Percentiles rank a stretch among this genome's conserved stretches.
Evolutionary conservation across 2,888 invertebrate species (phyloP).

Genomic region (Nyleta sp.): DNA sequence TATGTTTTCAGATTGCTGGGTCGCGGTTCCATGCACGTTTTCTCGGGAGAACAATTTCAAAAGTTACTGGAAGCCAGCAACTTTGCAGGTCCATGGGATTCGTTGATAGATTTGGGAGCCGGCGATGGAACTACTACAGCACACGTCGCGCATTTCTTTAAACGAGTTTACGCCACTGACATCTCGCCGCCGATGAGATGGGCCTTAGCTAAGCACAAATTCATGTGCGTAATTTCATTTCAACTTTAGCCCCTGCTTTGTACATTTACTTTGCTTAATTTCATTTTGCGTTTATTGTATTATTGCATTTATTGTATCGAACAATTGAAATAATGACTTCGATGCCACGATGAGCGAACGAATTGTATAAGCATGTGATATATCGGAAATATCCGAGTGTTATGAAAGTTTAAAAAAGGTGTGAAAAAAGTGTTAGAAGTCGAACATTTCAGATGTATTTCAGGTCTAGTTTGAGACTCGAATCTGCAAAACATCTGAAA

Average conservation of each 20-base stretch:
- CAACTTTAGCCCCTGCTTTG: constrained; percentile 9
- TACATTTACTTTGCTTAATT: no score
- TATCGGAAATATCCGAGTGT: no score
- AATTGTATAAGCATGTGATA: no score
- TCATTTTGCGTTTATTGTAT: no score
- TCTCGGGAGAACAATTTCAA: constrained; percentile 92
- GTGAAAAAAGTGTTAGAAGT: no score
- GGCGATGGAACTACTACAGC: constrained; percentile 97
- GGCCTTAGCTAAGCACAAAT: constrained; percentile 89
- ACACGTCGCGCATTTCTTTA: constrained; percentile 89
- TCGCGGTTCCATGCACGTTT: constrained; percentile 98
- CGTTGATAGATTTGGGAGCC: constrained; percentile 94
- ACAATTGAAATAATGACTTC: no score
- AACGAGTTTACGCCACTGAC: constrained; percentile 93
- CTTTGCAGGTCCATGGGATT: constrained; percentile 81
- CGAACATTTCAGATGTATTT: no score
- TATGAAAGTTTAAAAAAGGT: no score
- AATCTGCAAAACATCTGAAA: no score
- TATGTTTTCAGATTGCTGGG: not conserved
- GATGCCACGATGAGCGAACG: no score
- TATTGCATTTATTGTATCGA: no score
- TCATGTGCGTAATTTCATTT: constrained; percentile 85
- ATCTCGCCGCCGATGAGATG: constrained; percentile 95
- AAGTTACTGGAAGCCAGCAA: constrained; percentile 84
- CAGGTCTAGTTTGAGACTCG: no score